A percentile compares a stretch with the other conserved stretches of the same genome.
phyloP scores from a whole-genome alignment of 1,140 invertebrate genomes.

The Papilio polyxenes region DNA sequence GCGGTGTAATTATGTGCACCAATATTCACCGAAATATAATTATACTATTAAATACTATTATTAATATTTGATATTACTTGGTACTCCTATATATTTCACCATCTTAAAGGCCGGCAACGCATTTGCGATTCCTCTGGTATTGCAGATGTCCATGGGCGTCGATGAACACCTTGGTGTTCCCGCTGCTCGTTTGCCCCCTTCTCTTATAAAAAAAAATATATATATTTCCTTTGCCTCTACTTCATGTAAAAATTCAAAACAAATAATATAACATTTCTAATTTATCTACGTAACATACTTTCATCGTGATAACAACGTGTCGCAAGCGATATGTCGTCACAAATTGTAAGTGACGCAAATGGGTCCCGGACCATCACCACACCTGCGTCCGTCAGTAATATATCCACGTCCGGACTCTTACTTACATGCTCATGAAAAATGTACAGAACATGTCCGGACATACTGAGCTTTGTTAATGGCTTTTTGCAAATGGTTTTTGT shows the following conservation, averaged over 20 bases:
- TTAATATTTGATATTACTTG: background rate
- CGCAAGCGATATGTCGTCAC: slow-evolving; percentile 18
- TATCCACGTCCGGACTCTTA: slow-evolving; percentile 32
- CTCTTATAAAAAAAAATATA: too few relatives aligned
- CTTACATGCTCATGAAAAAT: slow-evolving; percentile 26
- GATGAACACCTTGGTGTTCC: too few relatives aligned
- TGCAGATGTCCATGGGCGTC: too few relatives aligned
- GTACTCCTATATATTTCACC: background rate
- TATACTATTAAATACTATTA: too few relatives aligned
- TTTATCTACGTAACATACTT: background rate
- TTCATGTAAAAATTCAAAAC: background rate
- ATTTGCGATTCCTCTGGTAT: too few relatives aligned
- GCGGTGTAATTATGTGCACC: too few relatives aligned
- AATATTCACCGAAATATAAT: too few relatives aligned
- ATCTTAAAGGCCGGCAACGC: too few relatives aligned
- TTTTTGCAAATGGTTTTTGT: background rate
- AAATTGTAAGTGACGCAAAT: slow-evolving; percentile 38
- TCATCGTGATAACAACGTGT: background rate
- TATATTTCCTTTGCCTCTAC: background rate
- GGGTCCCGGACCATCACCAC: slow-evolving; percentile 23
- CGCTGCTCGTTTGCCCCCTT: too few relatives aligned
- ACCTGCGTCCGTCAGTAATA: slow-evolving; percentile 35
- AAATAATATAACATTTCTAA: background rate
- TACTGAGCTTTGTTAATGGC: slow-evolving; percentile 12
- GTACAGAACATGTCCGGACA: background rate